phyloP scores from a whole-genome alignment of 2,797 vertebrate species.

The Serranus cabrilla region DNA sequence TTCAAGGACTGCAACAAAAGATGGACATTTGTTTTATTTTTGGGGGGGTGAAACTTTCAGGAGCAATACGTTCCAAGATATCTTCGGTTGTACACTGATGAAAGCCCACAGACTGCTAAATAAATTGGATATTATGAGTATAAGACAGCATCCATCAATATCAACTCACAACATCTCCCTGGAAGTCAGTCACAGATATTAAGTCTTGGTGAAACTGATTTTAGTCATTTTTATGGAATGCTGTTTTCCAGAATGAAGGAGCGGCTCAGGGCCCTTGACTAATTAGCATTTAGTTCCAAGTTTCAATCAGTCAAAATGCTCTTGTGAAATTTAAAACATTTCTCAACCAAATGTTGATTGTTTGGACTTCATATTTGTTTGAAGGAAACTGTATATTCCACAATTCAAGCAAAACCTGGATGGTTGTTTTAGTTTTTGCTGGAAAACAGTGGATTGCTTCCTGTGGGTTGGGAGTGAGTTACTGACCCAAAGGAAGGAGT shows the following conservation, averaged over 20 bases:
- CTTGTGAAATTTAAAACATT: not conserved
- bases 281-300: not conserved
- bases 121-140: not conserved
- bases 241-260: not conserved
- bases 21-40: constrained; percentile 39
- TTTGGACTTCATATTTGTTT: not conserved
- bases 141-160: not conserved
- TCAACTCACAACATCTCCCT: not conserved
- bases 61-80: constrained; percentile 28
- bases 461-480: not conserved
- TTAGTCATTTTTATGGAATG: not conserved
- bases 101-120: constrained; percentile 11
- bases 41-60: constrained; percentile 25
- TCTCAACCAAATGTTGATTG: not conserved
- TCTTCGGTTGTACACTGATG: constrained; percentile 18
- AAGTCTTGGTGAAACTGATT: not conserved
- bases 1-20: constrained; percentile 33
- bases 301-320: not conserved
- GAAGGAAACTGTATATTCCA: not conserved
- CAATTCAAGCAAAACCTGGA: not conserved
- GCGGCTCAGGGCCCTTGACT: not conserved
- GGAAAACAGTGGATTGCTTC: not conserved
- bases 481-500: no score
- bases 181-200: no score
- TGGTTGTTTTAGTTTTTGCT: not conserved